A percentile compares a stretch with the other conserved stretches of the same genome.
Evolutionary conservation across 2,797 vertebrate genomes (phyloP).

Genomic region (Hippocampus kuda): DNA sequence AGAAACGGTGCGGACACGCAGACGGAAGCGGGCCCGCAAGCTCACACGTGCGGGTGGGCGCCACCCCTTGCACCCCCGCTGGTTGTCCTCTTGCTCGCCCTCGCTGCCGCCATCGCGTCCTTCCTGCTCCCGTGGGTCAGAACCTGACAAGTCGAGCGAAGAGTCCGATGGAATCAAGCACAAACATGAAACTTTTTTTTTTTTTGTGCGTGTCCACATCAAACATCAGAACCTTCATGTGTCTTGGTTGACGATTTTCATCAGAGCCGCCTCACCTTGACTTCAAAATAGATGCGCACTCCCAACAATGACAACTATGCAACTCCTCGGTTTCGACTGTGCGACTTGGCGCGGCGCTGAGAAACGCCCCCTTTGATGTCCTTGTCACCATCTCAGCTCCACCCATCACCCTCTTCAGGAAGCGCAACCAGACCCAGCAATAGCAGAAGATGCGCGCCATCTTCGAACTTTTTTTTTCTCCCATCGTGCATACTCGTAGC

Average conservation of each 20-base stretch:
- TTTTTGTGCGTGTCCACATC: no score
- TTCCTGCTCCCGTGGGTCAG: constrained; percentile 55
- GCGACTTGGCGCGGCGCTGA: constrained; percentile 8
- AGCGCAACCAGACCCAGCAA: constrained; percentile 44
- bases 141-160: constrained; percentile 40
- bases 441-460: constrained; percentile 32
- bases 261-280: background rate
- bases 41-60: constrained; percentile 40
- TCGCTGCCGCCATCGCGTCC: constrained; percentile 56
- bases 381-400: constrained; percentile 14
- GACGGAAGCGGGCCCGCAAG: constrained; percentile 7
- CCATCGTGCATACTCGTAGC: background rate
- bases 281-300: constrained; percentile 6
- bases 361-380: constrained; percentile 16
- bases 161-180: background rate
- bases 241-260: background rate
- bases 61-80: constrained; percentile 45
- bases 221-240: background rate
- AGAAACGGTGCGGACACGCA: constrained; percentile 37
- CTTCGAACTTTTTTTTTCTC: background rate
- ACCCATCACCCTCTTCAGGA: constrained; percentile 28
- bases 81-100: constrained; percentile 55
- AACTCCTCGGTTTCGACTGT: constrained; percentile 35
- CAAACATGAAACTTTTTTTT: background rate
- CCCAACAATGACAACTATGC: constrained; percentile 49